Conservation (phyloP, 2,888 invertebrate genomes). For the Volucella inanis region DNA sequence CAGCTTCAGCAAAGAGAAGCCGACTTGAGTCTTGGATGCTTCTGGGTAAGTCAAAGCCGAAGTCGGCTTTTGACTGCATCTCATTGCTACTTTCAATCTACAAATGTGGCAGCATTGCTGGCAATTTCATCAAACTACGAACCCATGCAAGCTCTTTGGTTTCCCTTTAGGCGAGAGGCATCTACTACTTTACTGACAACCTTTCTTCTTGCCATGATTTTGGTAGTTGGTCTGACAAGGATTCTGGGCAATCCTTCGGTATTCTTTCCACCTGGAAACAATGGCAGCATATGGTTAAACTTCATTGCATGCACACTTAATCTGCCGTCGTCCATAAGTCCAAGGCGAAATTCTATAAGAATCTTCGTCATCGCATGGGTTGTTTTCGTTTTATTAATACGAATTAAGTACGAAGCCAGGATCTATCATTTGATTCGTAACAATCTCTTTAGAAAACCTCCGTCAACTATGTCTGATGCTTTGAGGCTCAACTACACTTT, state of each 20-base stretch:
- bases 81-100: conserved; percentile 75
- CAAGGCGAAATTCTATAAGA: conserved; percentile 53
- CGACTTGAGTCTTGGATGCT: conserved; percentile 77
- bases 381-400: conserved; percentile 73
- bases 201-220: conserved; percentile 50
- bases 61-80: conserved; percentile 74
- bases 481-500: conserved; percentile 68
- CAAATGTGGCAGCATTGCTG: conserved; percentile 74
- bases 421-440: conserved; percentile 76
- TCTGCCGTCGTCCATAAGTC: conserved; percentile 49
- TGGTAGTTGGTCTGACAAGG: neutral
- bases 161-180: conserved; percentile 76
- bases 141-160: conserved; percentile 74
- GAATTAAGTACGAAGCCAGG: conserved; percentile 76
- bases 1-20: conserved; percentile 66
- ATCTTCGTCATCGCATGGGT: conserved; percentile 76
- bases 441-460: conserved; percentile 75
- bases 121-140: conserved; percentile 74
- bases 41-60: conserved; percentile 69
- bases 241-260: neutral
- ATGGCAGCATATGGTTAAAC: conserved; percentile 18
- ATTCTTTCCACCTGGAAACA: neutral
- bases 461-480: conserved; percentile 71
- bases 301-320: conserved; percentile 63
- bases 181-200: conserved; percentile 74